These are phyloP conservation scores for Naja naja DNA, from an alignment of 2,113 vertebrate genomes.

Conservation along the genomic window DNA sequence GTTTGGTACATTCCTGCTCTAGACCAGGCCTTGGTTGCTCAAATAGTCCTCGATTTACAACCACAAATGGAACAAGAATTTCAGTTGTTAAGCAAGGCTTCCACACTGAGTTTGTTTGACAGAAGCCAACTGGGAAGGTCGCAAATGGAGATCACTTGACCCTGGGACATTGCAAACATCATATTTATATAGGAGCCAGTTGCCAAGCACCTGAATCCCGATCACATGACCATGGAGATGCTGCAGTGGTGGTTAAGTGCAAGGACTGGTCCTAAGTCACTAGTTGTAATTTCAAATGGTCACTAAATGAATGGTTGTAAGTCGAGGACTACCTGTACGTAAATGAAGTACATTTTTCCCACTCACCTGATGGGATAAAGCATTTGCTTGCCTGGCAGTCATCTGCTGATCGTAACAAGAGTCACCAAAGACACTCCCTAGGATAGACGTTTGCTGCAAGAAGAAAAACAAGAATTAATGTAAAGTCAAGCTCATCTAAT, in stretches of 20 bases:
- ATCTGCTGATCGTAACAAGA: constrained; percentile 97
- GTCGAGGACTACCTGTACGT: neutral
- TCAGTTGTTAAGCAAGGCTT: neutral
- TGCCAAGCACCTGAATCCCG: neutral
- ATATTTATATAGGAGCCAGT: no score
- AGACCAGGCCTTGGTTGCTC: neutral
- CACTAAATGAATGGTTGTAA: neutral
- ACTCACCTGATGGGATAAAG: constrained; percentile 95
- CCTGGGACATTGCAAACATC: no score
- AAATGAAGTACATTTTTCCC: neutral
- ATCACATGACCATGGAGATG: neutral
- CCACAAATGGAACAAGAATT: neutral
- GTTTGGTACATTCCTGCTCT: neutral
- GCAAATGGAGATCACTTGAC: no score
- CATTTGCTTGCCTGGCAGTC: constrained; percentile 92
- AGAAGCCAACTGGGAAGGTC: no score
- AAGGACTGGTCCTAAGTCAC: neutral
- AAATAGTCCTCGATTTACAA: neutral
- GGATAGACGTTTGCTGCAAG: constrained; percentile 88
- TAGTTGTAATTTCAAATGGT: neutral
- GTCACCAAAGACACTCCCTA: constrained; percentile 94
- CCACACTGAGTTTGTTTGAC: no score
- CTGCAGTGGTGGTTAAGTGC: no score
- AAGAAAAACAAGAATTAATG: constrained; percentile 43
- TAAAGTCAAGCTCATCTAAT: neutral